Base-by-base conservation (phyloP, 1,140 invertebrate species). In the Pomacea maculata region DNA sequence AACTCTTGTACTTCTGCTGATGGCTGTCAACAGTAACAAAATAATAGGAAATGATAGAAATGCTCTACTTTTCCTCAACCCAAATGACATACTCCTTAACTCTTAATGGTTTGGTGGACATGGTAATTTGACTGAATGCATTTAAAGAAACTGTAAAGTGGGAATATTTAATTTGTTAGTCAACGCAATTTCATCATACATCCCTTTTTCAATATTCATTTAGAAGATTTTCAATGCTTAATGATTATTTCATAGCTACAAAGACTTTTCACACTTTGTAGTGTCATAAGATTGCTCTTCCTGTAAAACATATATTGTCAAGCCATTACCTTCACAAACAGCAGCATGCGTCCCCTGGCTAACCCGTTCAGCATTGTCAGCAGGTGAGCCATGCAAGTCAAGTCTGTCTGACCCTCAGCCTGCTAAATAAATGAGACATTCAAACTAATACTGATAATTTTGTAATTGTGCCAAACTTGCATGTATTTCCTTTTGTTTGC, bases 341-440 rank as follows among this genome's bases (percentile, higher is more conserved):
- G 65, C 34, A 78, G 65, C 19, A 78, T 29, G 12, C 67, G 64
- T 12, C 77, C 77, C 17, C 45, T 78, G 17, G 77, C 77, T 8
- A 78, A 25, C 64, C 77, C 77, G n/a, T 70, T 65, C 21, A 78
- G n/a, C 34, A 78, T n/a, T 7, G 77, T 29, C 21, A 71, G 6
- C 25, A 78, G 10, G 25, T 78, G 77, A 3, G 63, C 77, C 17
- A 78, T 19, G 17, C 65, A 78, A 12, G 52, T 45, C 0, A 67
- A 45, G 54, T 54, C 57, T 10, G 75, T 34, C 65, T 34, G 34
- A 15, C 75, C 63, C 19, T 67, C 67, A 70, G 1, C 67, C 67
- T 61, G 57, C 15, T 14, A 9, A 61, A 17, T 17, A 61, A 17
- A 61, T 61, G 57, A 61, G 3, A 61, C 57, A 11, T 3, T 2